phyloP scores from a whole-genome alignment of 2,113 vertebrate genomes.

The Macquaria ambigua region DNA sequence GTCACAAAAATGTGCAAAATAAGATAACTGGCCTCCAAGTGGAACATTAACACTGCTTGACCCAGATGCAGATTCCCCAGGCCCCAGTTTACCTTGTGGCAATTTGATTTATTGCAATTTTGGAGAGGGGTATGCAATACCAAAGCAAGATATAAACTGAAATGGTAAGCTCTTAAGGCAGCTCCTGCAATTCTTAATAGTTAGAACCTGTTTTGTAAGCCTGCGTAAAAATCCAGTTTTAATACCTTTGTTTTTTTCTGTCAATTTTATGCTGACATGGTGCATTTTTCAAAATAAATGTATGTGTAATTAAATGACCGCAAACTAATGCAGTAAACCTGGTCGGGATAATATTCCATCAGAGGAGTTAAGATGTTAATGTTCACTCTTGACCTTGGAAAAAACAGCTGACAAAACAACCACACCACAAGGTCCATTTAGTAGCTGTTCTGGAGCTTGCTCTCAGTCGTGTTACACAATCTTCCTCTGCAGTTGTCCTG shows the following conservation, averaged over 20 bases:
- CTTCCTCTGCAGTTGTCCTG: not conserved
- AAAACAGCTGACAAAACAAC: not conserved
- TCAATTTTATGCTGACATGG: not conserved
- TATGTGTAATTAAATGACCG: not conserved
- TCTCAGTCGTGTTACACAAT: not conserved
- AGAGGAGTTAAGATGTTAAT: not conserved
- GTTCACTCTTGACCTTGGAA: not conserved
- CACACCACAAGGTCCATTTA: not conserved
- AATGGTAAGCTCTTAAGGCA: not conserved
- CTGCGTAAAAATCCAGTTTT: not conserved
- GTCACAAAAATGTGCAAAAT: not conserved
- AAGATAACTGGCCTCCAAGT: conserved; percentile 7
- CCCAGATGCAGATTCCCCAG: conserved; percentile 5
- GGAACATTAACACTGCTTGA: conserved; percentile 11
- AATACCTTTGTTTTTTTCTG: not conserved
- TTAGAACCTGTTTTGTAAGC: not conserved
- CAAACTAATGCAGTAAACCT: not conserved
- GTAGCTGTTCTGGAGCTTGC: not conserved
- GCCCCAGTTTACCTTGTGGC: not conserved
- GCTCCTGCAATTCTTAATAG: not conserved
- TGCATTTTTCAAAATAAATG: too few relatives aligned
- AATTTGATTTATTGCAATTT: not conserved
- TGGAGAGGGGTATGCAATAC: not conserved
- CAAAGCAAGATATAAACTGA: not conserved
- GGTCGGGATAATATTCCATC: not conserved